A percentile compares a stretch with the other conserved stretches of the same genome.
Evolutionary conservation across 2,113 vertebrate species (phyloP).

Genomic region (Caranx melampygus): DNA sequence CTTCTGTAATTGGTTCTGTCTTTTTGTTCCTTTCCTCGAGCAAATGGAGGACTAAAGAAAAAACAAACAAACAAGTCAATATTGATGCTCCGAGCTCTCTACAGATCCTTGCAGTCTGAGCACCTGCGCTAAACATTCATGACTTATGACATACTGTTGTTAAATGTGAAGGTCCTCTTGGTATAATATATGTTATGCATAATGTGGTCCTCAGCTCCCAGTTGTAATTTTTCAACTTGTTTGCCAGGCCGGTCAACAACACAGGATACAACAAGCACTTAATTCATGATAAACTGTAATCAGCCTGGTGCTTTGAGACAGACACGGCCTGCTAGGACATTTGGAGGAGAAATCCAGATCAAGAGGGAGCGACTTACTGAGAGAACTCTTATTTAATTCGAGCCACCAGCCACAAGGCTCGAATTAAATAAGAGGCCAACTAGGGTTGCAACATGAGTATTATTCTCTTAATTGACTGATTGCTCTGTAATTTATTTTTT

Average conservation of each 20-base stretch:
- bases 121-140: neutral
- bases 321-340: conserved; percentile 52
- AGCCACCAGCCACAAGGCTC: neutral
- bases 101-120: neutral
- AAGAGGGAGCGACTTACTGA: conserved; percentile 33
- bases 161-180: conserved; percentile 1
- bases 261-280: conserved; percentile 41
- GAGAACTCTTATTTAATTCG: conserved; percentile 7
- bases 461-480: neutral
- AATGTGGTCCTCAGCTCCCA: conserved; percentile 23
- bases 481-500: neutral
- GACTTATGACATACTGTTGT: neutral
- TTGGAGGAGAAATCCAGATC: conserved; percentile 64
- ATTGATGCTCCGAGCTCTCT: neutral
- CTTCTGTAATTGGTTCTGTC: neutral
- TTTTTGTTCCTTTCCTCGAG: neutral
- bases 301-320: conserved; percentile 55
- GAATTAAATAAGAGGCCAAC: too few relatives aligned
- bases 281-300: conserved; percentile 66
- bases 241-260: conserved; percentile 39
- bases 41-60: neutral
- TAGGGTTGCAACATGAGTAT: neutral
- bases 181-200: conserved; percentile 1
- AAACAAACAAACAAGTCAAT: neutral
- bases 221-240: conserved; percentile 29